These are phyloP conservation scores for Pelosia muscerda DNA, from an alignment of 2,888 invertebrate genomes.

Conservation along the genomic window DNA sequence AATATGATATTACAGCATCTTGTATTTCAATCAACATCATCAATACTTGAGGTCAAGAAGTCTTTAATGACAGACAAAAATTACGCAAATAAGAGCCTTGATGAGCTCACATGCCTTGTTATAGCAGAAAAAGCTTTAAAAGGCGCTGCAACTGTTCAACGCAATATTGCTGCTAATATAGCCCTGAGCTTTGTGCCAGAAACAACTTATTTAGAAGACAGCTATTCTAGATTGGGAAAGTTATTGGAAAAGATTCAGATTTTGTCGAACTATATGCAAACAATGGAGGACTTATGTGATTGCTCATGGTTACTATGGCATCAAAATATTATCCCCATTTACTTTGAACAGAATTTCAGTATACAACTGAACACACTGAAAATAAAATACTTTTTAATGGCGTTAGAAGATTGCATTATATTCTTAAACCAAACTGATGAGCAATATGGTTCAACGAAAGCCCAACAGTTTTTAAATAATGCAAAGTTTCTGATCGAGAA, in stretches of 20 bases:
- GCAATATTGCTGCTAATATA: constrained; percentile 89
- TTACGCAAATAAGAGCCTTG: constrained; percentile 89
- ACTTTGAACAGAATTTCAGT: constrained; percentile 91
- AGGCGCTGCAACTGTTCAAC: constrained; percentile 88
- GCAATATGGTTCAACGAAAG: constrained; percentile 61
- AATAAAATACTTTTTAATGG: constrained; percentile 83
- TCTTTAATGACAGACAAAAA: constrained; percentile 88
- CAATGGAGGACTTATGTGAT: constrained; percentile 89
- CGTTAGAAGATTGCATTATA: constrained; percentile 77
- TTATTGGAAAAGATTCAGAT: constrained; percentile 89
- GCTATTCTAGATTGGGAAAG: constrained; percentile 87
- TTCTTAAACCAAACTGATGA: constrained; percentile 73
- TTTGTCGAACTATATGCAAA: constrained; percentile 87
- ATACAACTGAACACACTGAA: constrained; percentile 89
- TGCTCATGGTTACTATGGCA: constrained; percentile 94
- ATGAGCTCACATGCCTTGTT: constrained; percentile 91
- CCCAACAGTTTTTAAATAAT: constrained; percentile 70
- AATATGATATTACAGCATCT: constrained; percentile 93
- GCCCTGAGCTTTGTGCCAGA: constrained; percentile 90
- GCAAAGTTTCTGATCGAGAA: constrained; percentile 82
- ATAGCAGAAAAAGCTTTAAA: constrained; percentile 90
- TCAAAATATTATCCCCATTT: constrained; percentile 91
- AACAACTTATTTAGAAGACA: constrained; percentile 88
- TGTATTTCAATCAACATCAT: constrained; percentile 90
- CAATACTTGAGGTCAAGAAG: constrained; percentile 90